Conservation (phyloP, 2,113 vertebrate species). For the Lutjanus erythropterus region DNA sequence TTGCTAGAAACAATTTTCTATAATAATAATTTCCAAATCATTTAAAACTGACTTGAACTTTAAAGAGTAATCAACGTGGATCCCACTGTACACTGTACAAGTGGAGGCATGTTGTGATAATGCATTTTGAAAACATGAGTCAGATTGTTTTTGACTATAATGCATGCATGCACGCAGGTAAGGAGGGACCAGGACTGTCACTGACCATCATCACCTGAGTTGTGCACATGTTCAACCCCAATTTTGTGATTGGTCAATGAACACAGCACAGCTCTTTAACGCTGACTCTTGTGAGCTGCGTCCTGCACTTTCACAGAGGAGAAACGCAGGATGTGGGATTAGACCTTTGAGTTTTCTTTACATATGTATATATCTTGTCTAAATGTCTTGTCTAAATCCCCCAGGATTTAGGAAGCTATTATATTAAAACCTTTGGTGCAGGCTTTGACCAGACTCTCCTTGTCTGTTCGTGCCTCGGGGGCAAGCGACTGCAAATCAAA, state of each 20-base stretch:
- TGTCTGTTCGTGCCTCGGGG: neutral
- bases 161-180: neutral
- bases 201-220: neutral
- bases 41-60: neutral
- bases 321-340: neutral
- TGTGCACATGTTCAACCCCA: neutral
- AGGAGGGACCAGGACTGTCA: neutral
- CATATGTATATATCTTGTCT: neutral
- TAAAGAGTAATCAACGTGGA: neutral
- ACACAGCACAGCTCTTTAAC: neutral
- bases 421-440: neutral
- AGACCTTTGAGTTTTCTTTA: neutral
- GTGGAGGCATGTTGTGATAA: neutral
- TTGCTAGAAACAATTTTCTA: neutral
- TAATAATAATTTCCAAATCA: neutral
- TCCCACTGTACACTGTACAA: neutral
- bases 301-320: neutral
- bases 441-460: neutral
- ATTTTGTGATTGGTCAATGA: neutral
- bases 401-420: neutral
- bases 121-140: neutral
- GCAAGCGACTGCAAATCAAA: conserved; percentile 10
- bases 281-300: neutral
- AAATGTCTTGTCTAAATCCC: conserved; percentile 2
- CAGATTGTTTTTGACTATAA: neutral